Base-by-base conservation (phyloP, 2,888 invertebrate genomes). In the Drosophila mayaguana region DNA sequence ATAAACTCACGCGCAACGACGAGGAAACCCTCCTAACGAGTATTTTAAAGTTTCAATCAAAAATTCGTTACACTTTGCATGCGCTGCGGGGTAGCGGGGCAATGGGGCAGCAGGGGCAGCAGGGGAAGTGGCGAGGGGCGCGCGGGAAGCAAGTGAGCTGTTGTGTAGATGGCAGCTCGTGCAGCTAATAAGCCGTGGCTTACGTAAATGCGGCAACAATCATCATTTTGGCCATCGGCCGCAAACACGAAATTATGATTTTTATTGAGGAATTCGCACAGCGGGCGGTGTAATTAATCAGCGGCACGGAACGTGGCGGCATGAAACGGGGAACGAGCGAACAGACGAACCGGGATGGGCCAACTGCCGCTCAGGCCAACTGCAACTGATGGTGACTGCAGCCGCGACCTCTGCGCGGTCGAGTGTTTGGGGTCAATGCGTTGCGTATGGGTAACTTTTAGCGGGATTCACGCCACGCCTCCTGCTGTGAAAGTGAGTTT, bases 261-360 rank as follows among this genome's bases (percentile, higher is more conserved):
- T 89, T 91, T 91, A 90, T 89, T 90, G 90, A 87, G 86, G 86
- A 91, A 90, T 90, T 91, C 78, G 88, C 91, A 81, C 90, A 91
- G 91, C 90, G 90, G 90, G 90, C 89, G 90, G 89, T 82, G 87
- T 88, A 87, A 91, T 91, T 91, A 91, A 91, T 91, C 90, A 91
- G 83, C 79, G 80, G 76, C 72, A 71, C 79, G 85, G 78, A 75
- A 80, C 72, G 64, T 72, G 66, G 83, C 76, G 43, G 72, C 71
- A 78, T 80, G 78, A 80, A 84, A 75, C 82, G 78, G 80, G 76
- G 76, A 16, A 20, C 25, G 54, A 12, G 8, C n/a, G 36, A 81
- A 80, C 76, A 84, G 16, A 16, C 38, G 45, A 22, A 22, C 16
- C 22, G 1, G 20, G 3, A 18, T 9, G n/a, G n/a, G 16, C 7